Base-by-base conservation (phyloP, 1,140 invertebrate genomes). In the Lineus longissimus region DNA sequence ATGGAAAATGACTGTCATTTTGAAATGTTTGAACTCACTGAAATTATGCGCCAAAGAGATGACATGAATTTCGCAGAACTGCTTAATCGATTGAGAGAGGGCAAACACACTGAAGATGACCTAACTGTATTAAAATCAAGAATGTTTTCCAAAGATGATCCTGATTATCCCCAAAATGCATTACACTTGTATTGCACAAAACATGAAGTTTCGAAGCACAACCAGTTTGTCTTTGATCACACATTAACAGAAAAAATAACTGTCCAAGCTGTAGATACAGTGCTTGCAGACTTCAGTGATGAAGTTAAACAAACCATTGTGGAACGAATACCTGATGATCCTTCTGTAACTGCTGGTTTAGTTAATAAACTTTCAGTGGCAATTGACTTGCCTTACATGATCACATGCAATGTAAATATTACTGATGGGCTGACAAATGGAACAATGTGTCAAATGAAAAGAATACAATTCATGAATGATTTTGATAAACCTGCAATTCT, bases 21-120 rank as follows among this genome's bases (percentile, higher is more conserved):
- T 57, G 41, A 45, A n/a, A 55, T 51, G 25, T 51, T 60, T 25
- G 22, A 27, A 36, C 19, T 68, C 0, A 61, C 22, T 23, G 66
- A 65, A 56, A 54, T 65, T 1, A 64, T 65, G 62, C 40, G 60
- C 1, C 66, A 68, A 31, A 64, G 55, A 59, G 62, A 62, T 55
- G 62, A 62, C 25, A 2, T 25, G 1, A 6, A 41, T 30, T 68
- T 64, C 64, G 66, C 63, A 25, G 9, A 40, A 45, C 43, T 62
- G 30, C 33, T 68, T 9, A 68, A 65, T 30, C 9, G 63, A n/a
- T 17, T 68, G 27, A 45, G 66, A 33, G 29, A 22, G 19, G 31
- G 51, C n/a, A 27, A 47, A 19, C 19, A 43, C 6, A 51, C 47
- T 51, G 27, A 25, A 0, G 31, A 22, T 17, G 17, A 51, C 15